These are phyloP conservation scores for Pseudomugil tenellus DNA, from an alignment of 2,797 vertebrate species.

Conservation along the genomic window DNA sequence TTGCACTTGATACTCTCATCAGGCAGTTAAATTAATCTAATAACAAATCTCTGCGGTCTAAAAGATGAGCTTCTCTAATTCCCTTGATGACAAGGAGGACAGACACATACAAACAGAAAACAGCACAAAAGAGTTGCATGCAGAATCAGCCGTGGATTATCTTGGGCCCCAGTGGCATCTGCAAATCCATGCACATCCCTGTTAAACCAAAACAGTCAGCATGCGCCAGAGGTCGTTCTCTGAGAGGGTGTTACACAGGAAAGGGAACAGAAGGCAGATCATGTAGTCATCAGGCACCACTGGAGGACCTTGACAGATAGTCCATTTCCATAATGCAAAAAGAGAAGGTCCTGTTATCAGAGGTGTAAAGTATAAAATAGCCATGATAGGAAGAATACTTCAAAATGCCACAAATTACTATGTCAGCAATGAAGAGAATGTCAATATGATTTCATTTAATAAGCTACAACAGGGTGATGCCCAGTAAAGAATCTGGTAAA, in stretches of 20 bases:
- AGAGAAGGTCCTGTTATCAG: conserved; percentile 41
- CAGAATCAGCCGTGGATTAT: conserved; percentile 61
- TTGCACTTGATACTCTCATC: conserved; percentile 47
- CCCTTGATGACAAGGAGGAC: conserved; percentile 40
- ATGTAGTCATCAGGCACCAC: conserved; percentile 63
- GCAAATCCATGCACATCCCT: conserved; percentile 58
- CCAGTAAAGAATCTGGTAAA: conserved; percentile 25
- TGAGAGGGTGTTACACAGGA: conserved; percentile 44
- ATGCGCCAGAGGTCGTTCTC: conserved; percentile 60
- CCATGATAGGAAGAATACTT: conserved; percentile 24
- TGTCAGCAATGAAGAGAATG: conserved; percentile 25
- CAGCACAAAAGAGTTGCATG: conserved; percentile 60
- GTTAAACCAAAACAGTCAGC: conserved; percentile 71
- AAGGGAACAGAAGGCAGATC: conserved; percentile 50
- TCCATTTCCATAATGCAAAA: conserved; percentile 45
- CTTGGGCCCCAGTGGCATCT: conserved; percentile 36
- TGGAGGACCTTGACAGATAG: conserved; percentile 45
- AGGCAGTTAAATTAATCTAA: conserved; percentile 57
- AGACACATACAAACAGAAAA: conserved; percentile 62
- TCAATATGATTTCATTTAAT: conserved; percentile 30
- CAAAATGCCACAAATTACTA: conserved; percentile 8
- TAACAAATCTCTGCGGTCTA: conserved; percentile 44
- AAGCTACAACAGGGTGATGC: not conserved
- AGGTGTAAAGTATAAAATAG: conserved; percentile 25
- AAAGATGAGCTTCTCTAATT: conserved; percentile 50